Evolutionary conservation across 1,140 invertebrate genomes (phyloP).

Genomic region (Drosophila obscura): DNA sequence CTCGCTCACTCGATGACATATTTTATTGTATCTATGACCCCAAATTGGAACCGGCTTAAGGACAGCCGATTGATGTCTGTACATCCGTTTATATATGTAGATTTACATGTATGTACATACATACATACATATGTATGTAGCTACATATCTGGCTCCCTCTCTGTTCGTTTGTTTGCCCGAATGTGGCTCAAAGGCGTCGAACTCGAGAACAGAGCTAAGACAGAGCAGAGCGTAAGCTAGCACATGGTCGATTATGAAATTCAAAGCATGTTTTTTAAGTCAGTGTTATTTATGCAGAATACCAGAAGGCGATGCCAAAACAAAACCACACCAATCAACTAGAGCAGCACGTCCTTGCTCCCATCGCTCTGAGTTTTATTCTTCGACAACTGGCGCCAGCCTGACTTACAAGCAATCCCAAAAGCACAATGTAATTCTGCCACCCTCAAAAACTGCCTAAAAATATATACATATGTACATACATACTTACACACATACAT

Average conservation of each 20-base stretch:
- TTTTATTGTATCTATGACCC: slow-evolving; percentile 76
- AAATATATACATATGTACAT: too few relatives aligned
- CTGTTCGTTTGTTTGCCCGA: slow-evolving; percentile 11
- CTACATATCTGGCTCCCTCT: not conserved
- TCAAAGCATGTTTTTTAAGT: slow-evolving; percentile 78
- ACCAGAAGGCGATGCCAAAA: slow-evolving; percentile 26
- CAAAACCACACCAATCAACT: slow-evolving; percentile 32
- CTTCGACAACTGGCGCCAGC: too few relatives aligned
- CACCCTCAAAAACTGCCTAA: too few relatives aligned
- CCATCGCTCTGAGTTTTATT: too few relatives aligned
- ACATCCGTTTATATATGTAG: slow-evolving; percentile 38
- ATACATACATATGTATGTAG: not conserved
- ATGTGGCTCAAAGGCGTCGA: slow-evolving; percentile 38
- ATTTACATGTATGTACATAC: not conserved
- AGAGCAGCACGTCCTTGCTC: too few relatives aligned
- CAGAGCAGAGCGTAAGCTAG: slow-evolving; percentile 16
- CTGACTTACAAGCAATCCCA: too few relatives aligned
- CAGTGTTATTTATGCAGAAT: slow-evolving; percentile 77
- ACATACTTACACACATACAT: too few relatives aligned
- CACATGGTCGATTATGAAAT: slow-evolving; percentile 53
- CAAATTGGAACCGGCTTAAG: slow-evolving; percentile 71
- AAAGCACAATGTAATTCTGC: too few relatives aligned
- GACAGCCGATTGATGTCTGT: slow-evolving; percentile 56
- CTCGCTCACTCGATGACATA: slow-evolving; percentile 27
- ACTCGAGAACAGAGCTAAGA: slow-evolving; percentile 53